phyloP scores from a whole-genome alignment of 2,888 invertebrate species.

The Blera fallax region DNA sequence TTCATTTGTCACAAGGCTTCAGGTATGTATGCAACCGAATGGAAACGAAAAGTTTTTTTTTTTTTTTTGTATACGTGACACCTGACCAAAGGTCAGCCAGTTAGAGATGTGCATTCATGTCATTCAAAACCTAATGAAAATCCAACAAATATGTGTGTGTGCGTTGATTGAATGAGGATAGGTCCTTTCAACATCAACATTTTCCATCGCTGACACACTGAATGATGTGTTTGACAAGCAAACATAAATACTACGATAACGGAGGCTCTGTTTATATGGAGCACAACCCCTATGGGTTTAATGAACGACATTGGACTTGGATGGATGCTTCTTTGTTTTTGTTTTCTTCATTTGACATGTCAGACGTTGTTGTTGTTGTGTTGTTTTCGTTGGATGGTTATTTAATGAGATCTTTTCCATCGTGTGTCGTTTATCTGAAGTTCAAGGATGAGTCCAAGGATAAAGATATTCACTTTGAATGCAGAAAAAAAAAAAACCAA shows the following conservation, averaged over 20 bases:
- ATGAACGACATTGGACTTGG: conserved; percentile 46
- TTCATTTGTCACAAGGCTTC: conserved; percentile 26
- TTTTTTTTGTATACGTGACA: conserved; percentile 3
- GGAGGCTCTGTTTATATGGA: neutral
- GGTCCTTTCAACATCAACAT: neutral
- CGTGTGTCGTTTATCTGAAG: conserved; percentile 23
- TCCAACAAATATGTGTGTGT: neutral
- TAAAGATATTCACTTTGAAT: neutral
- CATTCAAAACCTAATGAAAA: conserved; percentile 1
- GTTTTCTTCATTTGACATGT: neutral
- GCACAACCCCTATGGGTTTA: neutral
- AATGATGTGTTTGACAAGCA: conserved; percentile 48
- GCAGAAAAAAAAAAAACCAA: too few species aligned
- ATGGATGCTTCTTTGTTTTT: neutral
- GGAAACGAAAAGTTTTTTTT: neutral
- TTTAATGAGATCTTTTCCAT: conserved; percentile 24
- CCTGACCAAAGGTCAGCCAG: conserved; percentile 11
- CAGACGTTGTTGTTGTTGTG: conserved; percentile 6
- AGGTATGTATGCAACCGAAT: neutral
- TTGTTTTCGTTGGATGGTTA: conserved; percentile 27
- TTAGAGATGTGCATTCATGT: neutral
- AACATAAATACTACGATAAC: conserved; percentile 22
- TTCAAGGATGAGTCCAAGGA: conserved; percentile 28
- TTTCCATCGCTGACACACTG: conserved; percentile 14
- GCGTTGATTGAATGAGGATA: conserved; percentile 11